Conservation (phyloP, 1,140 invertebrate species). For the Zaprionus nigranus region DNA sequence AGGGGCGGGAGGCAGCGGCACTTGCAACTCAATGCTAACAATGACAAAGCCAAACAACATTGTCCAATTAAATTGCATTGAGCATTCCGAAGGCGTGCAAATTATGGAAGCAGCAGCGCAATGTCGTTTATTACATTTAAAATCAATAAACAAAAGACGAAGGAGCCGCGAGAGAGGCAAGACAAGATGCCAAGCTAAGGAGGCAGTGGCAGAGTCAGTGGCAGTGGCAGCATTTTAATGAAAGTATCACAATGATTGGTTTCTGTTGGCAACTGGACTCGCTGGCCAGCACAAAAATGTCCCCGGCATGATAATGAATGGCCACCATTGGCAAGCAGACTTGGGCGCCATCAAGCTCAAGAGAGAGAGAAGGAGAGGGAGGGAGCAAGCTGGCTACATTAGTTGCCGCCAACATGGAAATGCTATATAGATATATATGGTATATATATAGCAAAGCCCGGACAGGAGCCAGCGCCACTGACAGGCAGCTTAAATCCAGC, state of each 20-base stretch:
- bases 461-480: constrained; percentile 62
- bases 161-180: background rate
- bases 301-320: constrained; percentile 73
- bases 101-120: constrained; percentile 59
- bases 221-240: constrained; percentile 66
- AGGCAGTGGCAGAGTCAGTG: constrained; percentile 1
- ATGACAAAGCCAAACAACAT: constrained; percentile 63
- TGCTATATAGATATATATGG: constrained; percentile 65
- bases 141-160: constrained; percentile 62
- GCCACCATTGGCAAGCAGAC: constrained; percentile 65
- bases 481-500: constrained; percentile 83
- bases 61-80: constrained; percentile 78
- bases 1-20: constrained; percentile 29
- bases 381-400: constrained; percentile 56
- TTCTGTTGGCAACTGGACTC: constrained; percentile 66
- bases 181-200: constrained; percentile 22
- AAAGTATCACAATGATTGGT: constrained; percentile 83
- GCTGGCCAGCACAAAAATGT: constrained; percentile 75
- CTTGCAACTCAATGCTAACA: constrained; percentile 65
- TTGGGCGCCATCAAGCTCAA: background rate
- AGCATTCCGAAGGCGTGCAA: constrained; percentile 59
- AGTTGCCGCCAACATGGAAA: constrained; percentile 81
- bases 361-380: background rate
- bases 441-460: constrained; percentile 39
- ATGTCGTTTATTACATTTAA: constrained; percentile 73